A percentile compares a stretch with the other conserved stretches of the same genome.
Evolutionary conservation across 2,113 vertebrate genomes (phyloP).

Genomic region (Zingel zingel): DNA sequence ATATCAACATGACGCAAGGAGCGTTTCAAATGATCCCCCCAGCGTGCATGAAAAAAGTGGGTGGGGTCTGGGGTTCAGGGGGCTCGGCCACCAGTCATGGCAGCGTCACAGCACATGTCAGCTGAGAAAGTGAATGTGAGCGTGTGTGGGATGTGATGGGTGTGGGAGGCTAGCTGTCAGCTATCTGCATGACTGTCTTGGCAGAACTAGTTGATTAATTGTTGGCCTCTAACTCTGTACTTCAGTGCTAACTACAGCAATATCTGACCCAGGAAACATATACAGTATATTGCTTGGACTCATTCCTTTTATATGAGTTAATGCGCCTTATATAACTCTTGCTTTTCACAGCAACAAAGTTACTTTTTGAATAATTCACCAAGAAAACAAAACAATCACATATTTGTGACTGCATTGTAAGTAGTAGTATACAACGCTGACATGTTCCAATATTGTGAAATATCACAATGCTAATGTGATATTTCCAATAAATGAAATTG

Average conservation of each 20-base stretch:
- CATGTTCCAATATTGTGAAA: constrained; percentile 38
- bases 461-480: constrained; percentile 15
- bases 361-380: background rate
- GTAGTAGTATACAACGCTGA: constrained; percentile 35
- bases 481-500: constrained; percentile 23
- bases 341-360: background rate
- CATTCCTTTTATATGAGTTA: background rate
- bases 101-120: constrained; percentile 41
- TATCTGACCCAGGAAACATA: constrained; percentile 14
- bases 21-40: constrained; percentile 22
- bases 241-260: constrained; percentile 29
- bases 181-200: constrained; percentile 45
- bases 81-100: constrained; percentile 1
- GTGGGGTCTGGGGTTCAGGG: constrained; percentile 1
- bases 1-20: constrained; percentile 18
- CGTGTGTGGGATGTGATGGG: constrained; percentile 13
- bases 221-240: background rate
- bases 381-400: background rate
- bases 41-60: constrained; percentile 21
- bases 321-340: background rate
- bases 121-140: constrained; percentile 23
- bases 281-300: constrained; percentile 29
- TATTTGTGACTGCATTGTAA: constrained; percentile 5
- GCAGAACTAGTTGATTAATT: constrained; percentile 33
- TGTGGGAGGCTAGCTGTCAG: constrained; percentile 31